Conservation (phyloP, 2,113 vertebrate genomes). For the Halcyon senegalensis region DNA sequence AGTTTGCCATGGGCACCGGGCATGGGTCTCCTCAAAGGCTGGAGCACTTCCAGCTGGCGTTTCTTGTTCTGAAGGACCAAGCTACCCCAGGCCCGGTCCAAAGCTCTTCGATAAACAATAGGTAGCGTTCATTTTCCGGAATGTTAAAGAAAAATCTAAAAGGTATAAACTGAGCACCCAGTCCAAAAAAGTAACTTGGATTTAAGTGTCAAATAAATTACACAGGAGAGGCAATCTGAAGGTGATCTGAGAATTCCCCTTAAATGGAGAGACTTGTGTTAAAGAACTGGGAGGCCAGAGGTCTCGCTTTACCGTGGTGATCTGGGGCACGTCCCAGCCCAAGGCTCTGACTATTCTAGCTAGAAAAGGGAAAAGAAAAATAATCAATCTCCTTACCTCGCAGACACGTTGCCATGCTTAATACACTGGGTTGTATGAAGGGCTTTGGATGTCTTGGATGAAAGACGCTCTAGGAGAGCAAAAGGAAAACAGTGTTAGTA, state of each 20-base stretch:
- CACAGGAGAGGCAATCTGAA: neutral
- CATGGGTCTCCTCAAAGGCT: neutral
- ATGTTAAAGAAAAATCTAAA: neutral
- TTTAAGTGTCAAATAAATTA: neutral
- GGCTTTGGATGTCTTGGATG: neutral
- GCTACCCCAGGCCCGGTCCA: neutral
- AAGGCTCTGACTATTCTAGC: neutral
- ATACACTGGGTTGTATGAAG: neutral
- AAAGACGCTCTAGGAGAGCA: neutral
- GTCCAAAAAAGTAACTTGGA: neutral
- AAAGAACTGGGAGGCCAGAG: neutral
- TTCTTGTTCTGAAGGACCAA: neutral
- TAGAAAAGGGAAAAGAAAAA: neutral
- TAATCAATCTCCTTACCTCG: neutral
- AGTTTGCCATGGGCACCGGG: rapidly evolving
- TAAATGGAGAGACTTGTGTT: rapidly evolving
- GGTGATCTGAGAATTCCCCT: neutral
- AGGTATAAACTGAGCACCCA: neutral
- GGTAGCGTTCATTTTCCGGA: neutral
- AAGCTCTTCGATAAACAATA: neutral
- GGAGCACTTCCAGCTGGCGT: neutral
- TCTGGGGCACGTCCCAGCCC: neutral
- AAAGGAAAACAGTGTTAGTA: neutral
- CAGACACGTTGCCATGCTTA: neutral
- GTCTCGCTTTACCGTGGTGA: rapidly evolving